Conservation (phyloP, 2,113 vertebrate species). For the Cricetomys ansorgei region DNA sequence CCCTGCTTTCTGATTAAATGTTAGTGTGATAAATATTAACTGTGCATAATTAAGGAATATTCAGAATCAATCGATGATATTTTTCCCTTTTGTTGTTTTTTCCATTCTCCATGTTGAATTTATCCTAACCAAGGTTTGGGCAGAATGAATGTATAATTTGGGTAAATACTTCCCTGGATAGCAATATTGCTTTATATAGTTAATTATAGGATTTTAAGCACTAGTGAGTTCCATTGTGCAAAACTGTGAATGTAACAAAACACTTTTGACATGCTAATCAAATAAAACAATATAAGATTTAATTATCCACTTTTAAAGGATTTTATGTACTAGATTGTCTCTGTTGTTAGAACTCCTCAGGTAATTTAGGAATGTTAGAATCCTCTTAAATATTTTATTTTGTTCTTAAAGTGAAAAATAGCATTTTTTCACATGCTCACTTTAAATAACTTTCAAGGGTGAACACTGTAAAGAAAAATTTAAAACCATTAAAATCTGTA, state of each 20-base stretch:
- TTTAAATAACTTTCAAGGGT: neutral
- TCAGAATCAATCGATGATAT: conserved; percentile 27
- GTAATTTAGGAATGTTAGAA: conserved; percentile 57
- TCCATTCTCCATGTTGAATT: neutral
- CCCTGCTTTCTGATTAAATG: conserved; percentile 58
- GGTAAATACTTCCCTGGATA: conserved; percentile 57
- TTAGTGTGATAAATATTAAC: conserved; percentile 64
- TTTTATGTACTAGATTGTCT: conserved; percentile 50
- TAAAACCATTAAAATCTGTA: neutral
- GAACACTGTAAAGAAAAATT: neutral
- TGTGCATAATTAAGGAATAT: conserved; percentile 22
- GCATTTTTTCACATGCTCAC: neutral
- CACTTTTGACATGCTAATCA: conserved; percentile 60
- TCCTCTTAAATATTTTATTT: conserved; percentile 64
- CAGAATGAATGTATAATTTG: conserved; percentile 49
- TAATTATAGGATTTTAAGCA: conserved; percentile 67
- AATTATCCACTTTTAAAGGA: conserved; percentile 65
- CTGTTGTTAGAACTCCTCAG: conserved; percentile 43
- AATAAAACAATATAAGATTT: conserved; percentile 75
- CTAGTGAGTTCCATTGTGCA: conserved; percentile 9
- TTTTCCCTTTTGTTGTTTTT: neutral
- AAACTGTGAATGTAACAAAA: conserved; percentile 40
- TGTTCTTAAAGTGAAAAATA: conserved; percentile 54
- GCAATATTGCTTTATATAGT: conserved; percentile 68
- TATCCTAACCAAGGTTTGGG: conserved; percentile 4